Evolutionary conservation across 2,113 vertebrate genomes (phyloP).

Genomic region (Mesocricetus auratus): DNA sequence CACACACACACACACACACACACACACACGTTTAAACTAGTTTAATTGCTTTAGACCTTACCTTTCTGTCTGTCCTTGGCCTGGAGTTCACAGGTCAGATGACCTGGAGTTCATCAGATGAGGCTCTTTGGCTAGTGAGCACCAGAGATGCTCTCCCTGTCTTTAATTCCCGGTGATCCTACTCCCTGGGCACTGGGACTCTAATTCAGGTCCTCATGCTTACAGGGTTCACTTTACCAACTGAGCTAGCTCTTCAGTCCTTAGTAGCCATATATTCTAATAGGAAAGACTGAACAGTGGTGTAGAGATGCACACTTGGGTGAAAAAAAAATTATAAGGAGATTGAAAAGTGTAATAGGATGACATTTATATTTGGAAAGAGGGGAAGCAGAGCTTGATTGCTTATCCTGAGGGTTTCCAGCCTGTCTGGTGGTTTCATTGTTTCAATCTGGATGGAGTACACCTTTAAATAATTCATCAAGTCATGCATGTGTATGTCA

Average conservation of each 20-base stretch:
- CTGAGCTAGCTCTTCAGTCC: neutral
- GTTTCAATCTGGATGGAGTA: neutral
- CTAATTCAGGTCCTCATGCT: neutral
- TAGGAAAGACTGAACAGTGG: neutral
- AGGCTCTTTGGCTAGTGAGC: neutral
- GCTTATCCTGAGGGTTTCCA: neutral
- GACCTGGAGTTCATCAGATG: too few relatives aligned
- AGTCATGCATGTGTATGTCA: neutral
- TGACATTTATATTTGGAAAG: neutral
- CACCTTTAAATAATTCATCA: constrained; percentile 46
- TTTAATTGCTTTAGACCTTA: neutral
- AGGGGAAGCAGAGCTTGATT: neutral
- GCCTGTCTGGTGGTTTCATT: neutral
- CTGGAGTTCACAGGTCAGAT: neutral
- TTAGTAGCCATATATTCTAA: neutral
- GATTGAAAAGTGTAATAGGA: neutral
- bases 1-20: neutral
- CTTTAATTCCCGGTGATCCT: neutral
- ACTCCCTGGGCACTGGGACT: neutral
- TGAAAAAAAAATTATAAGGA: constrained; percentile 1
- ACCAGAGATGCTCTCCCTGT: neutral
- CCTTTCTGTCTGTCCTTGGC: neutral
- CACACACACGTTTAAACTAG: neutral
- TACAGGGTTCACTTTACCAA: neutral
- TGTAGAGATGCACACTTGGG: neutral